Conservation (phyloP, 2,797 vertebrate species). For the Macropodus opercularis region DNA sequence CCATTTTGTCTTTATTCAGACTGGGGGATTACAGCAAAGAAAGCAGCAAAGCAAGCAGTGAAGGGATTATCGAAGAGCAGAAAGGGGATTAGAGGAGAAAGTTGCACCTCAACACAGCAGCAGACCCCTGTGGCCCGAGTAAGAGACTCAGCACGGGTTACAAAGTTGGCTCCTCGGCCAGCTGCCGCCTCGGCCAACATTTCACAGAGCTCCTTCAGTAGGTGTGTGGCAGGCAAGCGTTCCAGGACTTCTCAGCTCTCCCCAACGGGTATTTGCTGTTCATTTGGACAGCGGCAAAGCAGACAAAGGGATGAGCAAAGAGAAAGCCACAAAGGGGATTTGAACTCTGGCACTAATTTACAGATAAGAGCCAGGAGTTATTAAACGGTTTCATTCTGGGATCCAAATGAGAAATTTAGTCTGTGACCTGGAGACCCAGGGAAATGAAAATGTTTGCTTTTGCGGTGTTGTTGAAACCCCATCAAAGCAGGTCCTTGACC, state of each 20-base stretch:
- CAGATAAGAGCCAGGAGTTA: conserved; percentile 47
- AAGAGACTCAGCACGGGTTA: conserved; percentile 46
- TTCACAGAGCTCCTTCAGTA: conserved; percentile 35
- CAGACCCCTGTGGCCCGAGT: conserved; percentile 49
- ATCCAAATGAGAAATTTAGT: conserved; percentile 47
- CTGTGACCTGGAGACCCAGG: conserved; percentile 19
- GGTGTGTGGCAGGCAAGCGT: conserved; percentile 26
- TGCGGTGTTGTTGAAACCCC: conserved; percentile 31
- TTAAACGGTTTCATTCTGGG: conserved; percentile 33
- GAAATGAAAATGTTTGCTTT: conserved; percentile 43
- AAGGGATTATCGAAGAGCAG: conserved; percentile 67
- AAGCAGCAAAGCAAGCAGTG: conserved; percentile 69
- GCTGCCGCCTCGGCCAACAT: conserved; percentile 28
- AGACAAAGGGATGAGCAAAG: conserved; percentile 35
- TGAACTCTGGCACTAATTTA: conserved; percentile 47
- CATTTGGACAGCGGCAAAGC: conserved; percentile 33
- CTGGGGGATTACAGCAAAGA: conserved; percentile 69
- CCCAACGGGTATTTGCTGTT: conserved; percentile 24
- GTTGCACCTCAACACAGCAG: conserved; percentile 63
- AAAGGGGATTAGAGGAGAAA: conserved; percentile 66
- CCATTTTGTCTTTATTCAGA: conserved; percentile 64
- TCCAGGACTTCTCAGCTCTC: conserved; percentile 14
- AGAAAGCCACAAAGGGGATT: conserved; percentile 32
- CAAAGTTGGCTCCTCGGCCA: conserved; percentile 21
- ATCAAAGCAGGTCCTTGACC: conserved; percentile 34